Base-by-base conservation (phyloP, 2,113 vertebrate species). In the Sialia sialis region DNA sequence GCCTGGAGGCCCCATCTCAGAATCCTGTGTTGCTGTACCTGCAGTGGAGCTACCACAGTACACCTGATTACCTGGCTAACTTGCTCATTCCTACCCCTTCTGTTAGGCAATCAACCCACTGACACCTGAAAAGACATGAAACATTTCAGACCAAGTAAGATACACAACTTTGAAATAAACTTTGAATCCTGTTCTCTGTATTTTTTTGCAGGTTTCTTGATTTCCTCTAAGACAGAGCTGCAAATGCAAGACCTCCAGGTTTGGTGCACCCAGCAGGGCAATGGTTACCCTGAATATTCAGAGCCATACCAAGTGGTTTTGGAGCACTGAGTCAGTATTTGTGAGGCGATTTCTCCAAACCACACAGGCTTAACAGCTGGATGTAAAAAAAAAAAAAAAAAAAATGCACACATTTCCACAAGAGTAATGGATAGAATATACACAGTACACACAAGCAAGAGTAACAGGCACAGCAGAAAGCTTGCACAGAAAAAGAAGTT, bases 81-180 rank as follows among this genome's bases (percentile, higher is more conserved):
- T 95, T 43, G 93, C 78, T 97, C 92, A 90, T 72, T 96, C 93
- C 96, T 95, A 97, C 94, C 95, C 94, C 95, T 91, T 93, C 96
- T 96, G 81, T 87, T 76, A 77, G 95, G 81, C 92, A 95, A 94
- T 90, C 95, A 97, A 95, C 96, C 90, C 93, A 95, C 80, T 94
- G 96, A 97, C 88, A 96, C 95, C 94, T 96, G 95, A 66, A 95
- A 97, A 96, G 94, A 97, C 86, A 93, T 0, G 56, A 91, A 90
- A 96, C 84, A 94, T 91, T 92, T 76, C 84, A 87, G 87, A 74
- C 21, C 73, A 89, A 76, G 49, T 16, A 25, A 80, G 80, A 94
- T 76, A 62, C 72, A 59, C 2, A 8, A 56, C 59, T 88, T 11
- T 41, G 36, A 88, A 83, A 38, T 27, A 38, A 93, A 20, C 2